Conservation (phyloP, 2,113 vertebrate genomes). For the Myrmecophaga tridactyla region DNA sequence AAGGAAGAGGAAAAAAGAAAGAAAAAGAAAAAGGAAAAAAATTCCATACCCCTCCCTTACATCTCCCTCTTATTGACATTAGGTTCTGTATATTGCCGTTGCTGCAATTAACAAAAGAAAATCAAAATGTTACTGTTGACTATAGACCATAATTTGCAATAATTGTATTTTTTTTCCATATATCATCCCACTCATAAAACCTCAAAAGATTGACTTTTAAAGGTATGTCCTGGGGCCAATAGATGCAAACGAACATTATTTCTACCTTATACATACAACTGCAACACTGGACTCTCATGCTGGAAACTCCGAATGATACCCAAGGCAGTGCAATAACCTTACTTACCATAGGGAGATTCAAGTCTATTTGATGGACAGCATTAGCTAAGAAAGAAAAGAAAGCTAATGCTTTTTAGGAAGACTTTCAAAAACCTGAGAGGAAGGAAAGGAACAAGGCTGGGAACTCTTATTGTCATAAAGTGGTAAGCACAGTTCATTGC, state of each 20-base stretch:
- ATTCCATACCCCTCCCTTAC: no score
- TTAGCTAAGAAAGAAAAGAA: constrained; percentile 67
- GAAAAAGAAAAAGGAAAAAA: no score
- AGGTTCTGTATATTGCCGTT: no score
- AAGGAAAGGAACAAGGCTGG: background rate
- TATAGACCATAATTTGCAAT: no score
- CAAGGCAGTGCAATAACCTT: constrained; percentile 41
- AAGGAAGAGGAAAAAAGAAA: no score
- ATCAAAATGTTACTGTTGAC: no score
- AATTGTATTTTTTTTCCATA: no score
- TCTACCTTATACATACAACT: constrained; percentile 50
- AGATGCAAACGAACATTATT: constrained; percentile 33
- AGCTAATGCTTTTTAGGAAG: constrained; percentile 55
- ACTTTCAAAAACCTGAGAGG: background rate
- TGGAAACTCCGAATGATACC: background rate
- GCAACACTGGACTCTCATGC: background rate
- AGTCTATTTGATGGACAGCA: constrained; percentile 76
- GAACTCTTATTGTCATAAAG: background rate
- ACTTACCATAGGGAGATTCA: constrained; percentile 56
- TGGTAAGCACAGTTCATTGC: background rate
- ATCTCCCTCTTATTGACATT: no score
- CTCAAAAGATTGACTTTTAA: background rate
- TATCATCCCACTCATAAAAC: no score
- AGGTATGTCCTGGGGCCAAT: constrained; percentile 33
- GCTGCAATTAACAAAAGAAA: no score